Evolutionary conservation across 2,113 vertebrate genomes (phyloP), one percentile per base, ranked within the genome.

Genomic region (Vulpes lagopus): DNA sequence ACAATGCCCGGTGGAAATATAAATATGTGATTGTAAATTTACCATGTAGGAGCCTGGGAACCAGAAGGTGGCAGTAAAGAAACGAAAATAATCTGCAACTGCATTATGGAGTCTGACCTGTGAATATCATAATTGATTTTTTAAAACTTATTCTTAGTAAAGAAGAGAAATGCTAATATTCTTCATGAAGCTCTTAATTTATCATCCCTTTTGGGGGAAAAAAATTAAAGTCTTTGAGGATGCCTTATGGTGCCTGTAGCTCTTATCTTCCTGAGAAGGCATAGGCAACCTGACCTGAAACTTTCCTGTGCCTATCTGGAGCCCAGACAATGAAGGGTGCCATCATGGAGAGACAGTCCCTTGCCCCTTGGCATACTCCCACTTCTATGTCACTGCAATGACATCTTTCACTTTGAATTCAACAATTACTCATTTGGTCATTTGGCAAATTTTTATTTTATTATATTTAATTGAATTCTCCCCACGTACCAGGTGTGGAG

Each of bases 51-150:
- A 57, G 16, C 59, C 1, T 62, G 64, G 86, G 55, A 87, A 90
- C 98, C 99, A 99, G 98, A 97, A 99, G 99, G 95, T 98, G 98
- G 98, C 98, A 98, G 98, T 98, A 98, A 97, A 98, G 96, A 97
- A 57, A 67, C 2, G 20, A 82, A 57, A 30, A 95, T 83, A 32
- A 32, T 96, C 35, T 80, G 3, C 4, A 78, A 38, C 60, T 7
- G 32, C 7, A 0, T 17, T 20, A 6, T 10, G 25, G 80, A 83
- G 62, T 51, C 74, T 79, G 23, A 49, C 43, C 49, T 43, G 11
- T 43, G 57, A 80, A 27, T 67, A 11, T 69, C 2, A 3, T 67
- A 83, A 82, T 25, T 27, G 12, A 79, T 38, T 57, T 96, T 23
- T 81, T 27, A 76, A 55, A 76, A 55, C 82, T 94, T 20, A 65